A percentile compares a stretch with the other conserved stretches of the same genome.
Evolutionary conservation across 2,888 invertebrate species (phyloP).

Genomic region (Metopia argyrocephala): DNA sequence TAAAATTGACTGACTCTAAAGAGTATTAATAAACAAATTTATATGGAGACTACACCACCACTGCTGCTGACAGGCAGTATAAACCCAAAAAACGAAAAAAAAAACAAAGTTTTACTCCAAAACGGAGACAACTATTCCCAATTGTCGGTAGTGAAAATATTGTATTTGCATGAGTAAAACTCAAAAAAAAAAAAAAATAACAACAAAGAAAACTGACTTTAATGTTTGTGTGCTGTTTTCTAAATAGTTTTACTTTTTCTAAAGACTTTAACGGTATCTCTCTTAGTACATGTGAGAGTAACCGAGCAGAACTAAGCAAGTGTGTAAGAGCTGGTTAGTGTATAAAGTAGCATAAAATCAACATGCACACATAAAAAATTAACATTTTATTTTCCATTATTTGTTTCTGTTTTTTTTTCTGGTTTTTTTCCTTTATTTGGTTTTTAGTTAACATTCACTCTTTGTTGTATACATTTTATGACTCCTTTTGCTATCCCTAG

Average conservation of each 20-base stretch:
- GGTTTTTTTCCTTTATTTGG: background rate
- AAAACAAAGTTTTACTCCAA: no score
- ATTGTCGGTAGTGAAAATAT: background rate
- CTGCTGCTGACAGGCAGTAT: background rate
- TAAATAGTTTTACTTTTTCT: no score
- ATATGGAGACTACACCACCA: slow-evolving; percentile 3
- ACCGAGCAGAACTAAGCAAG: no score
- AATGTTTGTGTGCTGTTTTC: slow-evolving; percentile 21
- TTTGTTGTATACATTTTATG: no score
- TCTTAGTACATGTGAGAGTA: background rate
- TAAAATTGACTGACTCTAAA: slow-evolving; percentile 32
- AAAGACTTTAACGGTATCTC: background rate
- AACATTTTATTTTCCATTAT: slow-evolving; percentile 40
- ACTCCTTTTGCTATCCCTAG: no score
- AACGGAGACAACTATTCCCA: background rate
- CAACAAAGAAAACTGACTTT: background rate
- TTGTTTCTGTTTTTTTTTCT: slow-evolving; percentile 36
- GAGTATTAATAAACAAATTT: slow-evolving; percentile 29
- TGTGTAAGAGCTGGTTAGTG: background rate
- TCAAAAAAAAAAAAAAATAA: background rate
- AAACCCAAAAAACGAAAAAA: background rate
- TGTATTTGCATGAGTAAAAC: background rate
- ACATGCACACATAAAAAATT: slow-evolving; percentile 32
- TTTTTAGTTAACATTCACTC: slow-evolving; percentile 20
- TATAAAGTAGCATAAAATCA: background rate